Percentiles rank a stretch among this genome's conserved stretches.
These are phyloP conservation scores for Aphelenchoides besseyi DNA, from an alignment of 1,140 invertebrate species.

Conservation along the genomic window DNA sequence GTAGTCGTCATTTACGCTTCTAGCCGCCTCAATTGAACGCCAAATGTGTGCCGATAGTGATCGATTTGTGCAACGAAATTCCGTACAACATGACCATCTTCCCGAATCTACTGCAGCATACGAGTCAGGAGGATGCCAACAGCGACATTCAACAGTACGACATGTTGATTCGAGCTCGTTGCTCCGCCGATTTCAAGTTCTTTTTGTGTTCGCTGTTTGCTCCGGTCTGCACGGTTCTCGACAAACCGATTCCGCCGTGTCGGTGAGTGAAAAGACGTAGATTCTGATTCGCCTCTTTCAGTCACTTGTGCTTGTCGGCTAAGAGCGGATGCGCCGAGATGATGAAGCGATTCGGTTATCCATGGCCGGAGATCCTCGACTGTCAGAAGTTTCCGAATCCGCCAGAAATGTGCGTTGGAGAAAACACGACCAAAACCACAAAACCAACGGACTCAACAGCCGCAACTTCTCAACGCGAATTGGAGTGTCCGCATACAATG, in stretches of 20 bases:
- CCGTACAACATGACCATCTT: conserved; percentile 92
- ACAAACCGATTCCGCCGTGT: conserved; percentile 84
- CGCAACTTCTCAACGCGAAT: background rate
- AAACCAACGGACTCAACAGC: background rate
- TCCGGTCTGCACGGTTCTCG: conserved; percentile 89
- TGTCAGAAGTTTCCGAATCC: conserved; percentile 81
- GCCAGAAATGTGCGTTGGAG: conserved; percentile 78
- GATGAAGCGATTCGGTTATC: conserved; percentile 86
- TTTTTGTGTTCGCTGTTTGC: conserved; percentile 93
- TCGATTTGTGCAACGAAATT: conserved; percentile 84
- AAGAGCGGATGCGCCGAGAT: conserved; percentile 80
- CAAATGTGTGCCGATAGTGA: conserved; percentile 85
- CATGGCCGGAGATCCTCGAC: conserved; percentile 87
- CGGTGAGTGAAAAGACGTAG: conserved; percentile 63
- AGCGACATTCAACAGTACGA: conserved; percentile 87
- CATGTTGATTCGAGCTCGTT: conserved; percentile 90
- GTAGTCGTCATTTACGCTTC: no score
- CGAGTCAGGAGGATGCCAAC: conserved; percentile 89
- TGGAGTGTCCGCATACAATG: conserved; percentile 53
- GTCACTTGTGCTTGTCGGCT: conserved; percentile 78
- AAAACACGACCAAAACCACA: conserved; percentile 70
- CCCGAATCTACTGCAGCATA: conserved; percentile 87
- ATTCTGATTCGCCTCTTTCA: conserved; percentile 13
- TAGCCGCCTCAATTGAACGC: conserved; percentile 63
- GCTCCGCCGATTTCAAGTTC: conserved; percentile 85